Conservation (phyloP, 2,797 vertebrate genomes). For the Cynodonichthys magdalenae region DNA sequence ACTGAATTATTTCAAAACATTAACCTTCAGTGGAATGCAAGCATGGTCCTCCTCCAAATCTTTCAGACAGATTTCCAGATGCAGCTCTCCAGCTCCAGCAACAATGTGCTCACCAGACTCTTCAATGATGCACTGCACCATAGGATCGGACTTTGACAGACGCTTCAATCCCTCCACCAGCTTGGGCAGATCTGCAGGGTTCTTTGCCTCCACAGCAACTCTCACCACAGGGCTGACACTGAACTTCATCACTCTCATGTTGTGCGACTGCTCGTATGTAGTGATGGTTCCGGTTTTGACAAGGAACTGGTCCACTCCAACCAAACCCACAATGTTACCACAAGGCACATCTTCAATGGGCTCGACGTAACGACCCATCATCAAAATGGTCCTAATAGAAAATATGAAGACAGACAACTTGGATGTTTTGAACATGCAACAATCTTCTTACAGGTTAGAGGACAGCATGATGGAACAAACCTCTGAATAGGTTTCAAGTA, state of each 20-base stretch:
- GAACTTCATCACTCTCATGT: conserved; percentile 98
- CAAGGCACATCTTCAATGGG: conserved; percentile 96
- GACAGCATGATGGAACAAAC: conserved; percentile 59
- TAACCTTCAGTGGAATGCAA: conserved; percentile 93
- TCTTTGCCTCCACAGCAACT: conserved; percentile 94
- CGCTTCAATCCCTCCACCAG: conserved; percentile 95
- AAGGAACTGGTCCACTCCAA: conserved; percentile 94
- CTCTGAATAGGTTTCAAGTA: conserved; percentile 96
- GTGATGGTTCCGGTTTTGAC: conserved; percentile 96
- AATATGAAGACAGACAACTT: background rate
- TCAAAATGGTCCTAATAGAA: conserved; percentile 88
- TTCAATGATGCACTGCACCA: conserved; percentile 99
- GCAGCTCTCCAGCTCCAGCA: conserved; percentile 92
- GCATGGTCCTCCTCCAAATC: conserved; percentile 97
- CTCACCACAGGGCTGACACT: conserved; percentile 95
- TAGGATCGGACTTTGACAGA: conserved; percentile 95
- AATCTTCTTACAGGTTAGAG: too few relatives aligned
- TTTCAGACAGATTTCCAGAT: conserved; percentile 96
- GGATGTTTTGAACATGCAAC: background rate
- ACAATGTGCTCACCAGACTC: conserved; percentile 98
- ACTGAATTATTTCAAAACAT: background rate
- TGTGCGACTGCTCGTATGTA: conserved; percentile 92
- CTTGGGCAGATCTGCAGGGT: conserved; percentile 93
- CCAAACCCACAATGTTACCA: conserved; percentile 94
- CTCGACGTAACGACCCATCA: conserved; percentile 97